These are phyloP conservation scores for Limnephilus auricula DNA, from an alignment of 2,888 invertebrate genomes.

Conservation along the genomic window DNA sequence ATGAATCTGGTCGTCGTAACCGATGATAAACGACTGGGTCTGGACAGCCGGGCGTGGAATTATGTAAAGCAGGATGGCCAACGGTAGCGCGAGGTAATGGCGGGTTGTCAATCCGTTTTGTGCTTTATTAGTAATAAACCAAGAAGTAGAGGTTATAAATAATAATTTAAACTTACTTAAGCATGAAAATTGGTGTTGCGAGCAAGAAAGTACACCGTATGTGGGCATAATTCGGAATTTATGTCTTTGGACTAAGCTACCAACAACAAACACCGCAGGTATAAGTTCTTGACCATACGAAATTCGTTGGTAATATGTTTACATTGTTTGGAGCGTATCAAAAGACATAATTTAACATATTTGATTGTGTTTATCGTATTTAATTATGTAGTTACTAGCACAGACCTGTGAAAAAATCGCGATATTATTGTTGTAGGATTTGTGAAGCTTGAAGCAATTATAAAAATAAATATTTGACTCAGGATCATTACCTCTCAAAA, in stretches of 20 bases:
- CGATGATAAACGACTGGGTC: background rate
- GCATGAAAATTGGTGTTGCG: background rate
- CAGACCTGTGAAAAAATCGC: too few species aligned
- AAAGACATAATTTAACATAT: background rate
- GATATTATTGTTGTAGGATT: too few species aligned
- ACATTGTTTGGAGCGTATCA: background rate
- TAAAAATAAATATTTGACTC: too few species aligned
- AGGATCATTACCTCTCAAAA: too few species aligned
- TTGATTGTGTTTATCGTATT: too few species aligned
- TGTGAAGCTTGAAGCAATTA: too few species aligned
- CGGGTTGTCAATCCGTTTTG: slow-evolving; percentile 23
- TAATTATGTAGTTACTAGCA: too few species aligned
- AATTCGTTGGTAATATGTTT: background rate
- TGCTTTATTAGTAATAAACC: slow-evolving; percentile 2
- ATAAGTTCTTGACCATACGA: background rate
- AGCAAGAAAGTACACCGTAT: background rate
- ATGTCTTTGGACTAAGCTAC: background rate
- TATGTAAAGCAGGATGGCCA: background rate
- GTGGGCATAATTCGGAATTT: background rate
- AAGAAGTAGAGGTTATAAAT: background rate
- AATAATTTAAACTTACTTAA: background rate
- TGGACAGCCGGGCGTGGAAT: background rate
- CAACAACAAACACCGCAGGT: background rate
- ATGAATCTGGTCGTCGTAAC: background rate
- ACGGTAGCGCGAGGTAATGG: slow-evolving; percentile 28